Evolutionary conservation across 2,113 vertebrate species (phyloP).

Genomic region (Aptenodytes patagonicus): DNA sequence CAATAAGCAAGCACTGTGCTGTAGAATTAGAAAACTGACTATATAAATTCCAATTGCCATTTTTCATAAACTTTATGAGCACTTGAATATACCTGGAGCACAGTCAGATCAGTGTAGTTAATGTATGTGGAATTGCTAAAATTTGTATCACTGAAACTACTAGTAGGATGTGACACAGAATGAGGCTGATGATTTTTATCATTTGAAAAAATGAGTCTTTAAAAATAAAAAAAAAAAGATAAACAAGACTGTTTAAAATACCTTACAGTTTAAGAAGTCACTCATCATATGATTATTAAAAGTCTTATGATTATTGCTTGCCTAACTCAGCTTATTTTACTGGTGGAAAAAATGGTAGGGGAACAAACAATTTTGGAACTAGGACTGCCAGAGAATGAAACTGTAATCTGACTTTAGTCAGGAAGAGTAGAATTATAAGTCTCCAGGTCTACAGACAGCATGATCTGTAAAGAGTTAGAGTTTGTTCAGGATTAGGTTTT

Average conservation of each 20-base stretch:
- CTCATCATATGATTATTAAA: background rate
- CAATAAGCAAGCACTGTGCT: background rate
- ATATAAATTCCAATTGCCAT: background rate
- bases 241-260: background rate
- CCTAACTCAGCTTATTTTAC: background rate
- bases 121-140: background rate
- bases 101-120: background rate
- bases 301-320: background rate
- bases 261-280: background rate
- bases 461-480: background rate
- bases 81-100: background rate
- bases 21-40: background rate
- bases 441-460: background rate
- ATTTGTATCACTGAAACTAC: background rate
- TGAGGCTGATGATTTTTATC: background rate
- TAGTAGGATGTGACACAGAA: background rate
- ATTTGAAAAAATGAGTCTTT: background rate
- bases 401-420: background rate
- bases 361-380: background rate
- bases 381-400: background rate
- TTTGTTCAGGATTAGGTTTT: background rate
- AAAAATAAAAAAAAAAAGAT: background rate
- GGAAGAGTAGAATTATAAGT: background rate
- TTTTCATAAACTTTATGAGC: background rate
- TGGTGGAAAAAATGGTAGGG: background rate